These are phyloP conservation scores for Chelmon rostratus DNA, from an alignment of 2,797 vertebrate genomes.

Conservation along the genomic window DNA sequence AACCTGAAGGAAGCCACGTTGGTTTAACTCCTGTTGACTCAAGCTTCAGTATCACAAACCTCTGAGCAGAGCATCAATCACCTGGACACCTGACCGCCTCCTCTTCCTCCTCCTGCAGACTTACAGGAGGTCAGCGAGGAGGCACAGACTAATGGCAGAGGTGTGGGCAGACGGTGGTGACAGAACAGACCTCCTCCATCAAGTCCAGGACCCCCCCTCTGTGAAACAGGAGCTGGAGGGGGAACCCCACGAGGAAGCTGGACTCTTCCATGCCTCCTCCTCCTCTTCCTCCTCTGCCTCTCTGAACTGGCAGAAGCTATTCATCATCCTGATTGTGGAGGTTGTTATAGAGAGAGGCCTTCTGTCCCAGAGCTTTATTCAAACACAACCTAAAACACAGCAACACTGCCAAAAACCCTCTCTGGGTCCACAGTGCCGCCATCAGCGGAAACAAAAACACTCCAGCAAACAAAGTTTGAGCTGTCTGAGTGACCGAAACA, in stretches of 20 bases:
- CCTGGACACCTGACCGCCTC: slow-evolving; percentile 30
- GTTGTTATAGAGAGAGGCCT: slow-evolving; percentile 29
- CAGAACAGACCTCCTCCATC: slow-evolving; percentile 41
- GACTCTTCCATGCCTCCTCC: slow-evolving; percentile 1
- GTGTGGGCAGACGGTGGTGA: slow-evolving; percentile 27
- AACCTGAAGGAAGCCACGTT: neutral
- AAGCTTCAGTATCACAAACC: slow-evolving; percentile 17
- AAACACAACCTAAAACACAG: slow-evolving; percentile 9
- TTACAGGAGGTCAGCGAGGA: slow-evolving; percentile 6
- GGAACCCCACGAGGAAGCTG: slow-evolving; percentile 31
- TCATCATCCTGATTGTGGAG: slow-evolving; percentile 30
- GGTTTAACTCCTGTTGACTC: neutral
- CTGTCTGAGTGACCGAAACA: neutral
- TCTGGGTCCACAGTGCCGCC: too few species aligned
- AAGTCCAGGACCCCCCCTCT: neutral
- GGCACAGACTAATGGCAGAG: slow-evolving; percentile 31
- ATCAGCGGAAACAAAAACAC: too few species aligned
- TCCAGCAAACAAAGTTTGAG: neutral
- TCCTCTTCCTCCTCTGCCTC: slow-evolving; percentile 27
- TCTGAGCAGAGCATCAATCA: slow-evolving; percentile 45
- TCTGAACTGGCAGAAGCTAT: slow-evolving; percentile 31
- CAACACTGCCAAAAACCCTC: neutral
- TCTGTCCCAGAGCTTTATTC: slow-evolving; percentile 25
- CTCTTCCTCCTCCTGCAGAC: slow-evolving; percentile 1
- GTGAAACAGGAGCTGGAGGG: slow-evolving; percentile 23